A percentile compares a stretch with the other conserved stretches of the same genome.
Evolutionary conservation across 1,140 invertebrate genomes (phyloP).

Genomic region (Phocides pigmalion): DNA sequence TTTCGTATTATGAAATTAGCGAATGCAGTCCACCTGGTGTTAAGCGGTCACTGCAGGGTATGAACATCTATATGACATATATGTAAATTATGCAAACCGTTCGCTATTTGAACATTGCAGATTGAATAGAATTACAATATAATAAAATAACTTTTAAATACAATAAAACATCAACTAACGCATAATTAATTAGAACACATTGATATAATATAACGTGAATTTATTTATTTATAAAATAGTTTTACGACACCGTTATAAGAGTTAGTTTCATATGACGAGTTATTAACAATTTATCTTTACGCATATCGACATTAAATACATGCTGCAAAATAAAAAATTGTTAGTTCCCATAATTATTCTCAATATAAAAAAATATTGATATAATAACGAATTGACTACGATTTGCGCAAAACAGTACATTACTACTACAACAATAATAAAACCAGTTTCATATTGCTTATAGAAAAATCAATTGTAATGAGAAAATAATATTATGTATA

Average conservation of each 20-base stretch:
- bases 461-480: background rate
- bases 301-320: background rate
- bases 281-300: background rate
- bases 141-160: slow-evolving; percentile 26
- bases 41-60: too few relatives aligned
- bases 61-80: background rate
- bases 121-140: slow-evolving; percentile 20
- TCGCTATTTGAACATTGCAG: slow-evolving; percentile 25
- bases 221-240: slow-evolving; percentile 19
- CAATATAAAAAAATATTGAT: slow-evolving; percentile 16
- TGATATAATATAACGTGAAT: slow-evolving; percentile 15
- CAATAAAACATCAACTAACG: slow-evolving; percentile 25
- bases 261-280: slow-evolving; percentile 1
- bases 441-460: background rate
- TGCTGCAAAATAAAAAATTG: slow-evolving; percentile 3
- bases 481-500: background rate
- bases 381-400: slow-evolving; percentile 26
- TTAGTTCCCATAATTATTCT: slow-evolving; percentile 5
- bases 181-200: slow-evolving; percentile 30
- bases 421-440: background rate
- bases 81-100: slow-evolving; percentile 36
- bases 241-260: slow-evolving; percentile 1
- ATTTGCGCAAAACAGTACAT: slow-evolving; percentile 16
- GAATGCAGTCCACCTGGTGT: background rate
- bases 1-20: slow-evolving; percentile 12